Base-by-base conservation (phyloP, 2,888 invertebrate species). In the Phyllotreta striolata region DNA sequence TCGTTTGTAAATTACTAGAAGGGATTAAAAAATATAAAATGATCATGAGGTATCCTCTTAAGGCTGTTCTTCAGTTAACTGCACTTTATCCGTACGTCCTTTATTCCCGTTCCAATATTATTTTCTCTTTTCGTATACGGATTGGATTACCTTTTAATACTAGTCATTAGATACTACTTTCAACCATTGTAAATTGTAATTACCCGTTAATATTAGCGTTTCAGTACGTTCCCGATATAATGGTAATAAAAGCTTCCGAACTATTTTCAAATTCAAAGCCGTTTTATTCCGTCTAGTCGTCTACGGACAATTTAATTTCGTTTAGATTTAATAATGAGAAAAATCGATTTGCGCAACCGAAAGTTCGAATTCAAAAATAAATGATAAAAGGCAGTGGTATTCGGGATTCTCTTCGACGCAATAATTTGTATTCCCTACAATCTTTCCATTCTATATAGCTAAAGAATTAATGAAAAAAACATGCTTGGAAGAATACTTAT, bases 171-270 rank as follows among this genome's bases (percentile, higher is more conserved):
- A 52, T 38, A 12, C 9, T 34, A 34, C 35, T 49, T 49, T 35
- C 35, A 49, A 49, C 49, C 49, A 35, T 12, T 49, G 37, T 35
- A 49, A 49, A 14, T 35, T 49, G 35, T 49, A 49, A 49, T 35
- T 35, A 47, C 14, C 13, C 8, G 47, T 8, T 6, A 47, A 47
- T 34, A 47, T 47, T 12, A 47, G 47, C 47, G 49, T 35, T 49
- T 49, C 37, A 24, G 49, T 49, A 49, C 49, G 10, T 35, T 12
- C 3, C 10, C 9, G 35, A 49, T 49, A 49, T 6, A 47, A 47
- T 49, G 34, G 8, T 49, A 49, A 12, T 49, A 41, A 47, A 47
- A 47, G 12, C 14, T 47, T 8, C 35, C 24, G 24, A 24, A 24
- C 24, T 24, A 49, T 35, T 49, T 49, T 14, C 4, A 44, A 14